Evolutionary conservation across 2,113 vertebrate species (phyloP), one percentile per base, ranked within the genome.

Genomic region (Meriones unguiculatus): DNA sequence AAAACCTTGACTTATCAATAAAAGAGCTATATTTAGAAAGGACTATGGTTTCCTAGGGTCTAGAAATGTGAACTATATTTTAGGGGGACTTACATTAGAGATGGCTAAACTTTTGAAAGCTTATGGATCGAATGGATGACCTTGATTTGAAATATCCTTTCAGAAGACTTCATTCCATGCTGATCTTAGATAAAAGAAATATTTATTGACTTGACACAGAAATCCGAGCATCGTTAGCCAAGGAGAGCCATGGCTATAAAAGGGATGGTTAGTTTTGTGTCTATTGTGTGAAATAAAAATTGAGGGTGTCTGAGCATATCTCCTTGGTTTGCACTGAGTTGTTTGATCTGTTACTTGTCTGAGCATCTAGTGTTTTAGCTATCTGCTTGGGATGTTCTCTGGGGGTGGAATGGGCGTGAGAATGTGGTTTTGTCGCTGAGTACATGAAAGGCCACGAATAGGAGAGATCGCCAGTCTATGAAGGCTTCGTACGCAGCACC

Each of bases 21-120:
- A 80, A 87, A 84, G 59, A 77, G 38, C 77, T 89, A 10, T 72
- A 3, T 95, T 87, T 90, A 76, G 80, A 97, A 86, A 54, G 41
- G 46, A 62, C 50, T 69, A 17, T 65, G 41, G 13, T 67, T 96
- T 95, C 59, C 81, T 62, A 17, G 50, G 64, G 22, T 25, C n/a
- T 28, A 87, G n/a, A 95, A 89, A 52, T 78, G 18, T 73, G 20
- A 30, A 50, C 64, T 62, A 15, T 92, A 73, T 82, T 89, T 95
- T 67, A 70, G 73, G 52, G 81, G n/a, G 54, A 88, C 69, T 69
- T 87, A 70, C 59, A 50, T 76, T 87, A 90, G 38, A 70, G 54
- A 87, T 65, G 54, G 72, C 54, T 77, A 93, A 72, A 82, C 70
- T 76, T 87, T 93, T 77, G 64, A 70, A 86, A 87, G 80, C 41